Evolutionary conservation across 2,888 invertebrate genomes (phyloP), one percentile per base, ranked within the genome.

Genomic region (Aleiodes testaceus): DNA sequence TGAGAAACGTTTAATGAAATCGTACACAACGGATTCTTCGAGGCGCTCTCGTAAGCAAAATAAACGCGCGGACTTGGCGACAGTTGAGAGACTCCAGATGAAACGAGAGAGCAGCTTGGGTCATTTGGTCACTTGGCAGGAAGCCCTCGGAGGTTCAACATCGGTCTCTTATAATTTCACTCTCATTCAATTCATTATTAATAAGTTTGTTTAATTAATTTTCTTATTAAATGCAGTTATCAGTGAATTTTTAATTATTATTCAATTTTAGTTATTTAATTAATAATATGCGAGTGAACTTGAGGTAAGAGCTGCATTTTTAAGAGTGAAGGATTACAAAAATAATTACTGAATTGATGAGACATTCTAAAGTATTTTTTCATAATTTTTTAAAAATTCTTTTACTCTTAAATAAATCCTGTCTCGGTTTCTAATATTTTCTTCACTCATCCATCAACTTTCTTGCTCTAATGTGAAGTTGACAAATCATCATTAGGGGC

Each of bases 1-100:
- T 72, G 77, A 77, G 74, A 75, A 77, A 75, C 70, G 69, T 47
- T 65, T n/a, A 22, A 69, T 75, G 74, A 73, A 77, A 77, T 74
- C 70, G 66, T 74, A 75, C 50, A 75, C 30, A 26, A 16, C 30
- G 14, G 18, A 18, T 59, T 53, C 16, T 69, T 69, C 52, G 30
- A 26, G 22, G 63, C 53, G 53, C 26, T 64, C 36, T 52, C 44
- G 69, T 64, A 61, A 69, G 59, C 50, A 30, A 50, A 69, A 69
- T 49, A n/a, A 36, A 16, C 61, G 22, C 18, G 7, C 30, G 49
- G 14, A 59, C 47, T 61, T 44, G 16, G 50, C 20, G 16, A 26
- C 14, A 44, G 18, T 22, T 64, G 16, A 49, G 7, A 42, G 63
- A 59, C 42, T 42, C 12, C 16, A 36, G 36, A 18, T 16, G 59